Base-by-base conservation (phyloP, 2,888 invertebrate species). In the Catocala nupta region DNA sequence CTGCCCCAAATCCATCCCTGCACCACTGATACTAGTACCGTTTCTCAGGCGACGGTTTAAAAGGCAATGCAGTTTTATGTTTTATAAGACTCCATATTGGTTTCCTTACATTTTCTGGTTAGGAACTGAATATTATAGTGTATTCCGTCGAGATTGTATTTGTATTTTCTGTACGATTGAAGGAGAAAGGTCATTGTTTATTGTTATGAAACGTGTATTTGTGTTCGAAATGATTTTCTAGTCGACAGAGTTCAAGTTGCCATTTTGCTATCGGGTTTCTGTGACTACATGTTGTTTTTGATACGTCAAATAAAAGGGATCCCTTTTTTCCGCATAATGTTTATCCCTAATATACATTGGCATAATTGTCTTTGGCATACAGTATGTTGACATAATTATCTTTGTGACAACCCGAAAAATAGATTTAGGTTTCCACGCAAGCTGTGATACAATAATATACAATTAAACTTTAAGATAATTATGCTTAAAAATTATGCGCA, bases 61-160 rank as follows among this genome's bases (percentile, higher is more conserved):
- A 69, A 70, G 71, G 75, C 68, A 76, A 75, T 80, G 75, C 68
- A 73, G 70, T 77, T 80, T 74, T 72, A 73, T 75, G 68, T 63
- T 68, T 68, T 59, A 68, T 52, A 54, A 44, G 53, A 62, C 16
- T 42, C 50, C 56, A 52, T 68, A 66, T 68, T 70, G 70, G 60
- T 70, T 71, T 68, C 51, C 50, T 64, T 51, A 49, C 13, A 57
- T 60, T 59, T 70, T 65, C 65, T 52, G 49, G 50, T 67, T 55
- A 59, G 25, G 47, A 43, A 48, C 12, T 65, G 25, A 62, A 52
- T 57, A 51, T 62, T 55, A 47, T 49, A 39, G 34, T 33, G 10
- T 8, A 34, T 7, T 6, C 11, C 13, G 36, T 55, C 16, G 13
- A 42, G 13, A 51, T 42, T 16, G 48, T 45, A 42, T 53, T 59